Evolutionary conservation across 1,140 invertebrate species (phyloP).

Genomic region (Lepidurus apus): DNA sequence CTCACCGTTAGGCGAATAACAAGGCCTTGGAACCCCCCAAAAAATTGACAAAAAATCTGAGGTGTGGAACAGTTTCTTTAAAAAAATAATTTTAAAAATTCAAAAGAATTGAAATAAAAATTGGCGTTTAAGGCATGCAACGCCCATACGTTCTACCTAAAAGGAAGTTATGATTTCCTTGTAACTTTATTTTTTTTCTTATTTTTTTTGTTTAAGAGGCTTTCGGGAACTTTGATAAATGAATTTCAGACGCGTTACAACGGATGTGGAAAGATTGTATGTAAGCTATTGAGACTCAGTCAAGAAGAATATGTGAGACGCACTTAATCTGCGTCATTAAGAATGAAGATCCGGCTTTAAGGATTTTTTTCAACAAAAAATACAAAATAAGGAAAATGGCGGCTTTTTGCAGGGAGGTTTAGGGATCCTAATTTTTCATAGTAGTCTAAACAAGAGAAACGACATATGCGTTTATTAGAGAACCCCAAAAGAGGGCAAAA

Average conservation of each 20-base stretch:
- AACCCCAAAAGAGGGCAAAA: neutral
- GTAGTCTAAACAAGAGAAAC: neutral
- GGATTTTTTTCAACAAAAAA: neutral
- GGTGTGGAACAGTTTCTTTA: neutral
- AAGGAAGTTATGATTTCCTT: constrained; percentile 15
- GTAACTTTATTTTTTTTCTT: neutral
- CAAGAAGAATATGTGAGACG: neutral
- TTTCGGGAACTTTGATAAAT: neutral
- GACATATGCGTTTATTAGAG: constrained; percentile 1
- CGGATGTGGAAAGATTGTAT: neutral
- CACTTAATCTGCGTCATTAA: constrained; percentile 1
- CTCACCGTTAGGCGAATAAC: neutral
- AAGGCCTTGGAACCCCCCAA: neutral
- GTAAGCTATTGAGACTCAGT: neutral
- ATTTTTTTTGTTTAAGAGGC: neutral
- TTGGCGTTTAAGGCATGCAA: neutral
- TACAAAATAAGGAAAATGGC: neutral
- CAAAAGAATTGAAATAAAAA: neutral
- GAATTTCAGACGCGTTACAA: neutral
- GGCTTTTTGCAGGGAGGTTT: neutral
- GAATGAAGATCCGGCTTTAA: neutral
- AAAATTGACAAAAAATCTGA: neutral
- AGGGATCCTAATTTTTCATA: neutral
- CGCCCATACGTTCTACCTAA: neutral
- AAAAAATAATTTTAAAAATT: neutral